Evolutionary conservation across 2,797 vertebrate species (phyloP).

Genomic region (Amblyraja radiata): DNA sequence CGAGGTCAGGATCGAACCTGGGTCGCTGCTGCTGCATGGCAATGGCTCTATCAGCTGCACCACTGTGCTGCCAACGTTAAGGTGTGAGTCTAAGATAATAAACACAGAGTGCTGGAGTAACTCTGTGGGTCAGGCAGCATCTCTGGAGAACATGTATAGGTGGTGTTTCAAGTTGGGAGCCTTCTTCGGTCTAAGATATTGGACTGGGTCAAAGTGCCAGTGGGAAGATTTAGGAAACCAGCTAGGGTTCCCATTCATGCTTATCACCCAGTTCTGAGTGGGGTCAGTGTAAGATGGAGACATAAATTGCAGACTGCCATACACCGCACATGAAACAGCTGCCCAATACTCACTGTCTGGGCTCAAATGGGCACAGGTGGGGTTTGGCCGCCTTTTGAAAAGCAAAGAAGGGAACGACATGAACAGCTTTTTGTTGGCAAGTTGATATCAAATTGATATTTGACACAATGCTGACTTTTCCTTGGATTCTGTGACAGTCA

Average conservation of each 20-base stretch:
- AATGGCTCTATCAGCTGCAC: too few relatives aligned
- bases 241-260: not conserved
- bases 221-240: not conserved
- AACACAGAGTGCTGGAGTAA: too few relatives aligned
- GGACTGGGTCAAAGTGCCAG: not conserved
- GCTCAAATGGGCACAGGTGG: not conserved
- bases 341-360: not conserved
- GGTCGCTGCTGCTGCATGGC: too few relatives aligned
- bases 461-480: constrained; percentile 18
- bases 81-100: not conserved
- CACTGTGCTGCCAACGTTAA: not conserved
- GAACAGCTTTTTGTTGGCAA: not conserved
- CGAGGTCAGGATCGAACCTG: too few relatives aligned
- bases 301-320: not conserved
- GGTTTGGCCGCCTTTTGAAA: not conserved
- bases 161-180: too few relatives aligned
- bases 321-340: not conserved
- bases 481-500: constrained; percentile 35
- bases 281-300: not conserved
- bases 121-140: too few relatives aligned
- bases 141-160: too few relatives aligned
- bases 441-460: constrained; percentile 26
- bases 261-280: not conserved
- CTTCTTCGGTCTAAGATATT: not conserved
- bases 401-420: not conserved